Evolutionary conservation across 2,888 invertebrate species (phyloP), one percentile per base, ranked within the genome.

Genomic region (Eupithecia centaureata): DNA sequence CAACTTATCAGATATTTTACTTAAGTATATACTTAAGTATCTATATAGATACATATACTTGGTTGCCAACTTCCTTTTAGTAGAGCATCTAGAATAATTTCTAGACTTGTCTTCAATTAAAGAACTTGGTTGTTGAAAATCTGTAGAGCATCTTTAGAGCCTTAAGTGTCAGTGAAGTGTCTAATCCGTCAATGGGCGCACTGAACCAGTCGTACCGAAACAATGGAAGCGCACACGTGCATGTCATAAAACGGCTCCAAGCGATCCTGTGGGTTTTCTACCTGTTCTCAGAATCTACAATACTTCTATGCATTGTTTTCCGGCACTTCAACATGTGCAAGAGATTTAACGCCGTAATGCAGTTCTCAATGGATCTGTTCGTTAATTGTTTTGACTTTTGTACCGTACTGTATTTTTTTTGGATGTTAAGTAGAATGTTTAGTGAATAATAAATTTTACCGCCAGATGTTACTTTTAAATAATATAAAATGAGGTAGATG

Each of bases 191-290:
- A 60, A 61, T 65, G 58, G 66, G 57, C 67, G 51, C 61, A 60
- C 51, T 56, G 59, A 69, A 51, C 42, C 47, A 28, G 18, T 12
- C 22, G 10, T 22, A 47, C 12, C 56, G 27, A 78, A 79, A 83
- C 84, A 86, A 87, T 87, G 70, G 65, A 59, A 63, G 77, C 71
- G 84, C 86, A 88, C 90, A 90, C 88, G 90, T 91, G 90, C 88
- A 89, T 82, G 79, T 76, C 85, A 82, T 86, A 86, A 89, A 88
- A 28, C 30, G 22, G 47, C 10, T 47, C 76, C 81, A 76, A 82
- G 83, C 47, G 47, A 47, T 80, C 79, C 73, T 73, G 68, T 70
- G 69, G 76, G 59, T 72, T 69, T 77, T 56, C 77, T 87, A 85
- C 82, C 85, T 84, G 84, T 88, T 89, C 86, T 69, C 25, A 75